These are phyloP conservation scores for Diabrotica virgifera DNA, from an alignment of 1,140 invertebrate genomes.

Conservation along the genomic window DNA sequence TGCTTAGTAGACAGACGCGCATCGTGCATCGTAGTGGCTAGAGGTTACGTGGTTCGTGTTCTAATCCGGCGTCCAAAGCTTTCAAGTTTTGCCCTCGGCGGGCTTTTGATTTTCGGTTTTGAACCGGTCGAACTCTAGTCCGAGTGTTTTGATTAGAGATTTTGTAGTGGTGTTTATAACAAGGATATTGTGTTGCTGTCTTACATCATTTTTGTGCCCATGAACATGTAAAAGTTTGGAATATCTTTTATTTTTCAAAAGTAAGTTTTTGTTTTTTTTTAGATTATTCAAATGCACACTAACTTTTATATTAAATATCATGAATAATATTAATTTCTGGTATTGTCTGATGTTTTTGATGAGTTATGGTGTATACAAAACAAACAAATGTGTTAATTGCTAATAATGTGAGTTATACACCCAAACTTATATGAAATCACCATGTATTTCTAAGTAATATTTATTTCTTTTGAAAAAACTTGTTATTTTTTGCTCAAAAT, in stretches of 20 bases:
- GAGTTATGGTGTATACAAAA: too few relatives aligned
- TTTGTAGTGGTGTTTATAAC: background rate
- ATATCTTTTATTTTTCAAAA: background rate
- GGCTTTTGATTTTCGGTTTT: background rate
- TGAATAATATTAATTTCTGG: too few relatives aligned
- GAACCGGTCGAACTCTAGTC: background rate
- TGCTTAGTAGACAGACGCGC: background rate
- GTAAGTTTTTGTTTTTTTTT: background rate
- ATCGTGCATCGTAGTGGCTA: background rate
- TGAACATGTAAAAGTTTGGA: background rate
- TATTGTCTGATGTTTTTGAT: too few relatives aligned
- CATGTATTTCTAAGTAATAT: too few relatives aligned
- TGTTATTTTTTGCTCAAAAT: too few relatives aligned
- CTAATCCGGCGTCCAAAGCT: constrained; percentile 17
- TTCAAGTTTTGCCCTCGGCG: background rate
- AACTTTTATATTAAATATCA: too few relatives aligned
- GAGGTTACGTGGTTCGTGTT: constrained; percentile 8
- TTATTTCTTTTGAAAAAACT: too few relatives aligned
- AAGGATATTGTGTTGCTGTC: background rate
- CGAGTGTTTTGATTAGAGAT: background rate
- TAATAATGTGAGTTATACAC: too few relatives aligned
- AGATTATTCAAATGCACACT: too few relatives aligned
- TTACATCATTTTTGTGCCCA: background rate
- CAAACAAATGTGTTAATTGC: too few relatives aligned
- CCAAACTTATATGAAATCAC: too few relatives aligned